phyloP scores from a whole-genome alignment of 2,888 invertebrate genomes.

The Agriopis aurantiaria region DNA sequence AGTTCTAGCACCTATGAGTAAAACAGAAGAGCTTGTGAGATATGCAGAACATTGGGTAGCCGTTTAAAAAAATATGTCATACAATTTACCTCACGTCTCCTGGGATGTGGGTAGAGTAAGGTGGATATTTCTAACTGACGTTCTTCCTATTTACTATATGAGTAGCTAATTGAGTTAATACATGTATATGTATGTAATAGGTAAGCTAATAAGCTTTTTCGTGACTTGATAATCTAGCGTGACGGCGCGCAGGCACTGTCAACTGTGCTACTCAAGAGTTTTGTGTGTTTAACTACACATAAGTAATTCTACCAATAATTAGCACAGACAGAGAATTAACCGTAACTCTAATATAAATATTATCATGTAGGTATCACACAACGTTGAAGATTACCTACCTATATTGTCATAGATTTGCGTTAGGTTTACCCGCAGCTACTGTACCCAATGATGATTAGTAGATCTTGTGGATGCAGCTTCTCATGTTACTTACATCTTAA shows the following conservation, averaged over 20 bases:
- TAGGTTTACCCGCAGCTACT: constrained; percentile 7
- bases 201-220: constrained; percentile 53
- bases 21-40: no score
- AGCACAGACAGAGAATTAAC: constrained; percentile 53
- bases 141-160: constrained; percentile 36
- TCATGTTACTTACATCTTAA: constrained; percentile 1
- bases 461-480: background rate
- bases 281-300: constrained; percentile 49
- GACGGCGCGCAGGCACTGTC: constrained; percentile 41
- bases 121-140: background rate
- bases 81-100: background rate
- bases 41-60: no score
- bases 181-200: constrained; percentile 10
- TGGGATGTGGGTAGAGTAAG: background rate
- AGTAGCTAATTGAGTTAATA: constrained; percentile 56
- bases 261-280: constrained; percentile 37
- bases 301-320: constrained; percentile 59
- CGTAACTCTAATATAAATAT: constrained; percentile 20
- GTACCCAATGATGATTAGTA: background rate
- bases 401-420: constrained; percentile 9
- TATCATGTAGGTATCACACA: background rate
- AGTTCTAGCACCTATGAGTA: no score
- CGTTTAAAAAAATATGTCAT: no score
- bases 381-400: constrained; percentile 7
- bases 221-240: constrained; percentile 57